phyloP scores from a whole-genome alignment of 1,140 invertebrate genomes.

The Nasonia longicornis region DNA sequence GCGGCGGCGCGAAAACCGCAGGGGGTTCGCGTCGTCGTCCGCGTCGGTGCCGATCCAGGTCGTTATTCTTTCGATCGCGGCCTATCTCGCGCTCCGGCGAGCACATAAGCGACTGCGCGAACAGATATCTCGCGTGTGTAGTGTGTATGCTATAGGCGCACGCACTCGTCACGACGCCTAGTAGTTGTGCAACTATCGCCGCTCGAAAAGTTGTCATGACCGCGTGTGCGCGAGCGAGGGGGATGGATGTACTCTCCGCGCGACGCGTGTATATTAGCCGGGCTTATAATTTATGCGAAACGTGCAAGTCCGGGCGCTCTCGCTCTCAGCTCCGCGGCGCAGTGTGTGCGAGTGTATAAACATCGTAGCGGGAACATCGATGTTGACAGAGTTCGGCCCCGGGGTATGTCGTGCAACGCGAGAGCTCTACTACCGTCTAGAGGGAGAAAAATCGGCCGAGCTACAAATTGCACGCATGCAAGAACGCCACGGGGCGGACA shows the following conservation, averaged over 20 bases:
- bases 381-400: slow-evolving; percentile 26
- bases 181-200: slow-evolving; percentile 9
- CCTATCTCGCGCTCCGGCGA: not conserved
- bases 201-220: slow-evolving; percentile 17
- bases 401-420: not conserved
- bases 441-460: slow-evolving; percentile 15
- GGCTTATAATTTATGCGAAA: slow-evolving; percentile 36
- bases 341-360: not conserved
- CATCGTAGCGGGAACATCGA: slow-evolving; percentile 21
- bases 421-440: not conserved
- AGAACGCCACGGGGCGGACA: not conserved
- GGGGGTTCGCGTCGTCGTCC: slow-evolving; percentile 4
- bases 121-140: not conserved
- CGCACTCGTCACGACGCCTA: not conserved
- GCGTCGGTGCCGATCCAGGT: slow-evolving; percentile 37
- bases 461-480: slow-evolving; percentile 20
- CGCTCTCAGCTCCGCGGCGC: not conserved
- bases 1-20: slow-evolving; percentile 2
- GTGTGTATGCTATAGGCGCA: not conserved
- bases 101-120: not conserved
- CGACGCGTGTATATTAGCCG: not conserved
- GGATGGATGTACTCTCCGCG: not conserved
- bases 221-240: not conserved
- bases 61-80: slow-evolving; percentile 34
- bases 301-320: not conserved